Base-by-base conservation (phyloP, 2,113 vertebrate species). In the Perognathus longimembris region DNA sequence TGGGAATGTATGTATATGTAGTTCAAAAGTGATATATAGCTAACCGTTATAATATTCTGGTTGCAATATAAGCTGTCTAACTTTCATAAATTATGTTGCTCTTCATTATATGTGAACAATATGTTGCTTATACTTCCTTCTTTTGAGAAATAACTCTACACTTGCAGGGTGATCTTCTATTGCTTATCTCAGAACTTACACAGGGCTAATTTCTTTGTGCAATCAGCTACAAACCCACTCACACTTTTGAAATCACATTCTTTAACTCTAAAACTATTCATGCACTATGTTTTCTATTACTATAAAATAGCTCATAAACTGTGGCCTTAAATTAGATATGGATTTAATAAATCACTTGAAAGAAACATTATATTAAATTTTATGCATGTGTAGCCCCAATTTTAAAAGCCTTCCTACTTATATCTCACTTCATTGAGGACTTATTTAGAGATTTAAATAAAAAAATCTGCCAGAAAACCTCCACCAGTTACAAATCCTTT, bases 261-360 rank as follows among this genome's bases (percentile, higher is more conserved):
- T 89, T 89, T 92, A 93, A 67, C 42, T 92, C 63, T 90, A 85
- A 96, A 94, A 90, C 69, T 92, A 86, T 82, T 85, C 86, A 93
- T 95, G 91, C 71, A 91, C 26, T 84, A 26, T 95, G 85, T 91
- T 97, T 95, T 89, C 54, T 42, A 75, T 94, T 94, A 92, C 42
- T 90, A 28, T 69, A 89, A 97, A 95, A 96, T 84, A 95, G 54
- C 57, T 96, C 81, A 93, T 86, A 95, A 96, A 84, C 77, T 89
- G 80, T 38, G 69, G 22, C 38, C 32, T 90, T 94, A 96, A 87
- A 89, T 94, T 95, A 96, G 82, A 67, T 85, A 69, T 75, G 50
- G 85, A 91, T 77, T 95, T 94, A 88, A 96, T 95, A 89, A 94
- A 94, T 95, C 84, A 87, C 28, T 89, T 73, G 32, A 85, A 90